Conservation (phyloP, 2,113 vertebrate genomes). For the Entelurus aequoreus region DNA sequence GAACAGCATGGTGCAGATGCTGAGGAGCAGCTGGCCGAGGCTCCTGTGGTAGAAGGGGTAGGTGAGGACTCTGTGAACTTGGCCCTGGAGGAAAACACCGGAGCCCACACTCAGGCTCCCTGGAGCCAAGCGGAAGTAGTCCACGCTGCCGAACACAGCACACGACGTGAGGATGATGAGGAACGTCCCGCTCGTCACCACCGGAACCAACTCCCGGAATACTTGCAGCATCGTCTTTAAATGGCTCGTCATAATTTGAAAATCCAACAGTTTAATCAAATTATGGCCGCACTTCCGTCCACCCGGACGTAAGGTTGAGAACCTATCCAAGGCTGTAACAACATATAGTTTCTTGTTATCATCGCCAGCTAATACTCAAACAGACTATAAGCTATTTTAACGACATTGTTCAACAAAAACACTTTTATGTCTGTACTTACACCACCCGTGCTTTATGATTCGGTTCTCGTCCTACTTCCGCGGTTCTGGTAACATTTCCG, state of each 20-base stretch:
- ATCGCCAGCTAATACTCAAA: background rate
- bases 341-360: no score
- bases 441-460: background rate
- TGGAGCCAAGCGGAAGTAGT: constrained; percentile 15
- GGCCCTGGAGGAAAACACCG: constrained; percentile 40
- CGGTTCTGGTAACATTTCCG: background rate
- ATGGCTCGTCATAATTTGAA: constrained; percentile 1
- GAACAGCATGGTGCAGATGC: constrained; percentile 30
- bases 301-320: constrained; percentile 2
- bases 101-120: constrained; percentile 44
- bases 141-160: constrained; percentile 36
- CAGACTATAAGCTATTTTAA: background rate
- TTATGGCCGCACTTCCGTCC: background rate
- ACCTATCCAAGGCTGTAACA: background rate
- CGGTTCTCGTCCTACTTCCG: background rate
- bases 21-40: constrained; percentile 43
- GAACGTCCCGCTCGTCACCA: constrained; percentile 36
- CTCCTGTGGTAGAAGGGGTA: constrained; percentile 49
- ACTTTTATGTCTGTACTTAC: background rate
- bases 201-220: constrained; percentile 32
- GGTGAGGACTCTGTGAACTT: constrained; percentile 40
- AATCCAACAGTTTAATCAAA: background rate
- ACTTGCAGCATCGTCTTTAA: constrained; percentile 5
- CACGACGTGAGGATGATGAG: constrained; percentile 24
- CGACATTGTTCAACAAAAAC: background rate